Evolutionary conservation across 2,797 vertebrate genomes (phyloP), one percentile per base, ranked within the genome.

Genomic region (Sebastes alutus): DNA sequence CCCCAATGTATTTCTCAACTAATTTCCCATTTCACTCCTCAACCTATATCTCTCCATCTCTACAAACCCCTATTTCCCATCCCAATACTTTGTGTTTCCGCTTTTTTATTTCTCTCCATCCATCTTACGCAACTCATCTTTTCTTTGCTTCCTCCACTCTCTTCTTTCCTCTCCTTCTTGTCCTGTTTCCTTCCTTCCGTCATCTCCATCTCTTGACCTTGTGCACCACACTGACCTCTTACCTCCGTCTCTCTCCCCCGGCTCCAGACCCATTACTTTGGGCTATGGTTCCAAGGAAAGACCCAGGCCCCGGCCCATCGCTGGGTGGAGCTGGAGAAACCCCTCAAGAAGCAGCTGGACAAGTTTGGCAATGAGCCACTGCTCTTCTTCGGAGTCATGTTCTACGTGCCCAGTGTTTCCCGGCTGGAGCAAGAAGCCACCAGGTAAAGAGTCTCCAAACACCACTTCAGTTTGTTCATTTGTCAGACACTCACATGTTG

Each of bases 261-360:
- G 14, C 55, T 80, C 13, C 88, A 99, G 98, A 98, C 97, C 0
- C 97, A 97, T 93, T 99, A 97, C 94, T 99, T 99, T 0, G 98
- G 98, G 81, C 96, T 99, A 82, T 99, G 97, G 97, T 99, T 98
- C 94, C 96, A 98, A 71, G 97, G 96, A 84, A 99, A 99, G 95
- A 96, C 89, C 88, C 97, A 97, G 87, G 71, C 91, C 52, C 94
- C 93, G 66, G 96, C 97, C 79, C 96, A 96, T 72, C 96, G 98
- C 93, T 99, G 98, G 98, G 98, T 99, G 90, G 98, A 99, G 94
- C 95, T 99, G 89, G 98, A 99, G 94, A 99, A 99, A 69, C 97
- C 98, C 27, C 96, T 99, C 87, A 99, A 99, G 96, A 99, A 99
- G 91, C 98, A 99, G 95, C 94, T 99, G 95, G 98, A 99, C 94